Percentiles rank a stretch among this genome's conserved stretches.
phyloP scores from a whole-genome alignment of 2,888 invertebrate species.

The Pimpla rufipes region DNA sequence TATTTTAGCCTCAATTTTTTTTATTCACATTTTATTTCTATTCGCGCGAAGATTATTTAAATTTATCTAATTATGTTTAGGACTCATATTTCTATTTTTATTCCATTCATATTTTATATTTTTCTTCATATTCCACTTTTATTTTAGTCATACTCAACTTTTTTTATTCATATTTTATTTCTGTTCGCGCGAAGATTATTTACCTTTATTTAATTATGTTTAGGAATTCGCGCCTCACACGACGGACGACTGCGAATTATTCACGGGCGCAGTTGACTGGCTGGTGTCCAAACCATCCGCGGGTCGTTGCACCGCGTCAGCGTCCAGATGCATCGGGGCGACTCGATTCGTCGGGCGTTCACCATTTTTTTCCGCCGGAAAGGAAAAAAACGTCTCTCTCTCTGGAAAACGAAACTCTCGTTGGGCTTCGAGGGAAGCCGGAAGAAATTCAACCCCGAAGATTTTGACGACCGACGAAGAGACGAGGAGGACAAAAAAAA shows the following conservation, averaged over 20 bases:
- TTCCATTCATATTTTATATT: background rate
- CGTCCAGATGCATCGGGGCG: background rate
- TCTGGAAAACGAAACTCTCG: no score
- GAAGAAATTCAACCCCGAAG: background rate
- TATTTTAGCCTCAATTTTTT: no score
- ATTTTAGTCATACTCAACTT: background rate
- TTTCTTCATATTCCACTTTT: background rate
- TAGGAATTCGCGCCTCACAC: background rate
- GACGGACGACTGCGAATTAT: background rate
- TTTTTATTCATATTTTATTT: background rate
- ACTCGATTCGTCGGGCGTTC: background rate
- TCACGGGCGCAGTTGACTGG: constrained; percentile 8
- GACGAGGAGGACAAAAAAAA: background rate
- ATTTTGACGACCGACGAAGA: no score
- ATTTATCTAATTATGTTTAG: no score
- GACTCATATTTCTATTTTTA: background rate
- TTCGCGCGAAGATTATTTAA: no score
- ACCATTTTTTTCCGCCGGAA: background rate
- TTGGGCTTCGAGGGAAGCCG: no score
- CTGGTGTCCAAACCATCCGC: constrained; percentile 6
- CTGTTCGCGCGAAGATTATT: background rate
- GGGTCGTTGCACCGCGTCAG: constrained; percentile 1
- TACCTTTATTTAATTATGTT: background rate
- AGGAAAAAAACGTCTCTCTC: no score
- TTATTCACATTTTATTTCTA: no score